phyloP scores from a whole-genome alignment of 2,113 vertebrate species.

The Burhinus bistriatus region DNA sequence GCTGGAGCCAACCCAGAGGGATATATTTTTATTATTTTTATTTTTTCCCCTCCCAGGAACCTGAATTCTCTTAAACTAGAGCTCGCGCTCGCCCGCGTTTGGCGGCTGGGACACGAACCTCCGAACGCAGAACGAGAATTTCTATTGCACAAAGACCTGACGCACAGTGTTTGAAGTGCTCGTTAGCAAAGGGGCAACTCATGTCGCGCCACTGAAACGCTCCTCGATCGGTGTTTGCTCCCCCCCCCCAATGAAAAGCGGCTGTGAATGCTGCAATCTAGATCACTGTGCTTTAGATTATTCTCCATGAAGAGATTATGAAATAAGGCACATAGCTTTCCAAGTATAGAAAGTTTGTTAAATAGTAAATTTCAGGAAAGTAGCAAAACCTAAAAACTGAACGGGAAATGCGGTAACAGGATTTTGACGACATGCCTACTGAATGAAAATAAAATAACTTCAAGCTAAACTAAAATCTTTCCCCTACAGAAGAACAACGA shows the following conservation, averaged over 20 bases:
- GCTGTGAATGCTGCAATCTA: conserved; percentile 4
- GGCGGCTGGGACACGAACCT: conserved; percentile 22
- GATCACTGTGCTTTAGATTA: conserved; percentile 70
- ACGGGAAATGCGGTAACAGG: neutral
- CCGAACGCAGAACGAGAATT: neutral
- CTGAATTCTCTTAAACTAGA: conserved; percentile 39
- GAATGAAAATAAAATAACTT: neutral
- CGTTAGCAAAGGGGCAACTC: conserved; percentile 29
- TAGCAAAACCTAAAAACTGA: conserved; percentile 17
- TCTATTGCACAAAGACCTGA: conserved; percentile 74
- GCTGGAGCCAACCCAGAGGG: conserved; percentile 1
- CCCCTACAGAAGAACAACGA: neutral
- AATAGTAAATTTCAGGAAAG: conserved; percentile 44
- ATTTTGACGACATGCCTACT: neutral
- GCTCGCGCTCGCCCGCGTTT: conserved; percentile 33
- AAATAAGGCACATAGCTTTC: conserved; percentile 78
- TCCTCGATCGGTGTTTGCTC: neutral
- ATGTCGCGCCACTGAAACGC: neutral
- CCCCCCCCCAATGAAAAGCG: neutral
- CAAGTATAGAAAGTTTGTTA: conserved; percentile 67
- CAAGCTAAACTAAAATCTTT: neutral
- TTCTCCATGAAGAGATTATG: conserved; percentile 55
- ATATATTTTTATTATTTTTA: neutral
- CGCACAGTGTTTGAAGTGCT: conserved; percentile 49
- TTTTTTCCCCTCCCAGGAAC: neutral